phyloP scores from a whole-genome alignment of 2,888 invertebrate genomes.

The Drosophila tanythrix region DNA sequence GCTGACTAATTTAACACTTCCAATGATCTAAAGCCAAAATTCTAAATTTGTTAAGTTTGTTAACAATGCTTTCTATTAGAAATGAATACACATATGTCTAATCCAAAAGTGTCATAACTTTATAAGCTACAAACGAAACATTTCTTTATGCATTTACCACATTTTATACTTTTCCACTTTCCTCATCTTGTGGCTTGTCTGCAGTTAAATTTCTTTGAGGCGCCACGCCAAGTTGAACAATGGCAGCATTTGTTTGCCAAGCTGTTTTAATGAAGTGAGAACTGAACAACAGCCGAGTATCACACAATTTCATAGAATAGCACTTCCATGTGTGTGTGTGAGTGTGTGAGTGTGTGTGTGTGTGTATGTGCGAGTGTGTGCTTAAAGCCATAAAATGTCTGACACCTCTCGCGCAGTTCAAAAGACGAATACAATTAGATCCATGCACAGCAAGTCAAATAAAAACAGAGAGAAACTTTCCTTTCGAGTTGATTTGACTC shows the following conservation, averaged over 20 bases:
- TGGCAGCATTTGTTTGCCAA: constrained; percentile 28
- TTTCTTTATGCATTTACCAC: constrained; percentile 5
- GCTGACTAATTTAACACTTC: neutral
- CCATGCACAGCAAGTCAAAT: constrained; percentile 44
- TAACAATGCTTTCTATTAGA: neutral
- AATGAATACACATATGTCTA: neutral
- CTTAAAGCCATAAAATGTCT: constrained; percentile 56
- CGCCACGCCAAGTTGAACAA: constrained; percentile 26
- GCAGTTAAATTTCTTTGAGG: constrained; percentile 27
- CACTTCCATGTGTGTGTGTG: constrained; percentile 4
- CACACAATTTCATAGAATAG: constrained; percentile 16
- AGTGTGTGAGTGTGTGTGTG: neutral
- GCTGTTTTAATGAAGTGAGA: constrained; percentile 23
- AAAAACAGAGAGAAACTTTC: constrained; percentile 53
- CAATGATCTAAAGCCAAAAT: neutral
- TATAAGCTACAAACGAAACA: neutral
- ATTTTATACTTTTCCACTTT: neutral
- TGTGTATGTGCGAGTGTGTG: neutral
- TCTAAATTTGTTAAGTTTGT: neutral
- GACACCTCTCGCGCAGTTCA: constrained; percentile 60
- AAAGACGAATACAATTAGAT: constrained; percentile 43
- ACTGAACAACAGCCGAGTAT: constrained; percentile 18
- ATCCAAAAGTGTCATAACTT: constrained; percentile 3
- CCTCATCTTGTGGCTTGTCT: neutral
- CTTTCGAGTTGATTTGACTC: constrained; percentile 57